Evolutionary conservation across 2,113 vertebrate species (phyloP).

Genomic region (Cephalopterus ornatus): DNA sequence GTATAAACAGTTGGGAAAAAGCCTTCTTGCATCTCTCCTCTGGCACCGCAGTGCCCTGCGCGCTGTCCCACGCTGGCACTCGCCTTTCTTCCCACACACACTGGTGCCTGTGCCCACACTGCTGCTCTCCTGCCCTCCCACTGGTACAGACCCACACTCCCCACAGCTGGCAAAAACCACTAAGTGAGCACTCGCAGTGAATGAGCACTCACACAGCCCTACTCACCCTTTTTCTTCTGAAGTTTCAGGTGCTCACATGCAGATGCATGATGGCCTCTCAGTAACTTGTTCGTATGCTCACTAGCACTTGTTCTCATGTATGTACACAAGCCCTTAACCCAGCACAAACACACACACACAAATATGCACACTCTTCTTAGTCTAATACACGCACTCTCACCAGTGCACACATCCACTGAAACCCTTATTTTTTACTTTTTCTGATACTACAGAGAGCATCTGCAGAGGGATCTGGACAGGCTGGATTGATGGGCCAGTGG

Average conservation of each 20-base stretch:
- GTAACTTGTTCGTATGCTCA: not conserved
- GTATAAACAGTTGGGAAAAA: not conserved
- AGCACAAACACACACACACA: not conserved
- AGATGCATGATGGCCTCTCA: fast-evolving
- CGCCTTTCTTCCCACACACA: fast-evolving
- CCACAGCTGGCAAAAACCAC: not conserved
- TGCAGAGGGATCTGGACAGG: not conserved
- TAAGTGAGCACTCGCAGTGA: fast-evolving
- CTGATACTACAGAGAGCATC: not conserved
- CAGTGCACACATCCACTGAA: not conserved
- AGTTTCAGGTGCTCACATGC: fast-evolving
- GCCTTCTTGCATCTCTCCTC: not conserved
- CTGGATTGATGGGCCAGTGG: not conserved
- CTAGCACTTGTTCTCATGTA: not conserved
- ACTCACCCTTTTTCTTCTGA: not conserved
- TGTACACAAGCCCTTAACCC: not conserved
- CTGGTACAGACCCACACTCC: fast-evolving
- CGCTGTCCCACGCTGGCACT: fast-evolving
- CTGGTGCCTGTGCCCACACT: not conserved
- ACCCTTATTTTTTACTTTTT: not conserved
- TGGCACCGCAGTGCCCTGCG: fast-evolving
- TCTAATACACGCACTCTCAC: not conserved
- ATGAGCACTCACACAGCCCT: not conserved
- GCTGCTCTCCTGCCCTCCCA: not conserved
- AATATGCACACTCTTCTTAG: not conserved